Conservation (phyloP, 2,797 vertebrate species). For the Coregonus sp. region DNA sequence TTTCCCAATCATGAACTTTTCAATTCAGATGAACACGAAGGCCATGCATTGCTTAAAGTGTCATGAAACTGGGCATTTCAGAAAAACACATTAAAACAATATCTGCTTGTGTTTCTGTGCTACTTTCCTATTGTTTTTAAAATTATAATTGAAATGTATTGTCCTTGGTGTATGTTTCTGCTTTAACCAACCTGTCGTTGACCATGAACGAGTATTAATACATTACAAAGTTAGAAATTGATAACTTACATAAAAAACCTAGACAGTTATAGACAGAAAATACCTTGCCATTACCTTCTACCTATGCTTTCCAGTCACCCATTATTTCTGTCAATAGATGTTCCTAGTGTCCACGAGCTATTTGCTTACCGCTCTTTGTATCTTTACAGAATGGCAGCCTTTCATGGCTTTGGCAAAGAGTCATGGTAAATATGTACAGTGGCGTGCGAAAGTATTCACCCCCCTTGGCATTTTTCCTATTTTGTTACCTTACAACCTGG, state of each 20-base stretch:
- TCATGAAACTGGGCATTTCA: background rate
- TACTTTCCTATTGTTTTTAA: background rate
- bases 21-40: background rate
- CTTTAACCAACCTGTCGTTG: background rate
- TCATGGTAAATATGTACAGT: background rate
- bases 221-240: background rate
- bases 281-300: background rate
- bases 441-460: no score
- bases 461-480: no score
- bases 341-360: conserved; percentile 41
- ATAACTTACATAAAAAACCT: background rate
- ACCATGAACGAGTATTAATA: background rate
- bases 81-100: background rate
- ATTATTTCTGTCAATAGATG: background rate
- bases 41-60: background rate
- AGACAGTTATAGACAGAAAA: background rate
- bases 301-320: background rate
- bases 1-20: conserved; percentile 19
- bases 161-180: background rate
- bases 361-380: background rate
- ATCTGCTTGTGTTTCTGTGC: conserved; percentile 3
- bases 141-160: background rate
- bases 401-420: background rate
- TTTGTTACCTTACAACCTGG: no score
- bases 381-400: background rate